These are phyloP conservation scores for Dinothrombium tinctorium DNA, from an alignment of 1,140 invertebrate species.

Conservation along the genomic window DNA sequence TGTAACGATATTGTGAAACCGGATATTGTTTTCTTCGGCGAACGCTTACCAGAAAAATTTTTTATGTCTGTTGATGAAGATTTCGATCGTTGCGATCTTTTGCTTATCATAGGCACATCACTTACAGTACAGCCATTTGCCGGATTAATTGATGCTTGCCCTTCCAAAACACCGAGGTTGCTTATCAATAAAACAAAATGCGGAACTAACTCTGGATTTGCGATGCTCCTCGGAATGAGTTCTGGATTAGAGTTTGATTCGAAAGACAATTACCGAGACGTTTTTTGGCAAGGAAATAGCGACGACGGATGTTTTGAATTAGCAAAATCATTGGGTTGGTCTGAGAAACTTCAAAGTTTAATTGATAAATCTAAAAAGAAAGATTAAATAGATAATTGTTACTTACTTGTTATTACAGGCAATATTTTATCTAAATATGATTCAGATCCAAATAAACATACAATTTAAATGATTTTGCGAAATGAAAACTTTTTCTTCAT, in stretches of 20 bases:
- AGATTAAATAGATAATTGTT: not conserved
- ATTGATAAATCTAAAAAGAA: not conserved
- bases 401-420: too few relatives aligned
- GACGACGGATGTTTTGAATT: conserved; percentile 55
- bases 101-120: conserved; percentile 87
- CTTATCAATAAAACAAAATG: conserved; percentile 18
- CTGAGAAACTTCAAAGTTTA: conserved; percentile 15
- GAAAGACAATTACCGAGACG: conserved; percentile 42
- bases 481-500: too few relatives aligned
- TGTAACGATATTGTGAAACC: conserved; percentile 61
- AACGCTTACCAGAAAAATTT: conserved; percentile 43
- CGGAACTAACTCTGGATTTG: conserved; percentile 9
- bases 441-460: too few relatives aligned
- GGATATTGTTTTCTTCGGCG: conserved; percentile 84
- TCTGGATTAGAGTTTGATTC: conserved; percentile 21
- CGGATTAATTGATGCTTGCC: conserved; percentile 53
- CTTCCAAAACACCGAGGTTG: conserved; percentile 37
- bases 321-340: conserved; percentile 59
- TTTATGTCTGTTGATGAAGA: conserved; percentile 35
- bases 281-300: conserved; percentile 63
- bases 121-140: conserved; percentile 84
- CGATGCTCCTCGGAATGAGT: not conserved
- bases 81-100: conserved; percentile 61
- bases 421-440: too few relatives aligned
- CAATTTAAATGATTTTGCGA: too few relatives aligned